phyloP scores from a whole-genome alignment of 2,113 vertebrate species.

The Cottus gobio region DNA sequence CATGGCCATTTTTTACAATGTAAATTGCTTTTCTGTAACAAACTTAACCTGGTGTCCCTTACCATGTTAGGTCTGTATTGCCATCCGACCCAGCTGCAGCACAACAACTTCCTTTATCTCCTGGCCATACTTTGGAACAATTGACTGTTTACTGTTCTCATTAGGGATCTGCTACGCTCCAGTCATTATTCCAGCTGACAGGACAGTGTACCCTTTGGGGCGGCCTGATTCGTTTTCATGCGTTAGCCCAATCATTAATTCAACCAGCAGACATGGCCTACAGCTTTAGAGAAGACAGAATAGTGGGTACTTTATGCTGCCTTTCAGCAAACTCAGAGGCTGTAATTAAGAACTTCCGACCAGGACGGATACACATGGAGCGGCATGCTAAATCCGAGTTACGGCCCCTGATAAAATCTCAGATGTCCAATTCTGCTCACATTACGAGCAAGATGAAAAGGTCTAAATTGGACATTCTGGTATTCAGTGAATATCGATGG shows the following conservation, averaged over 20 bases:
- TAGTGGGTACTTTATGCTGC: conserved; percentile 57
- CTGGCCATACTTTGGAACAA: conserved; percentile 55
- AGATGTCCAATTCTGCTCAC: conserved; percentile 7
- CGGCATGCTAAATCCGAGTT: conserved; percentile 37
- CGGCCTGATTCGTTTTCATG: conserved; percentile 70
- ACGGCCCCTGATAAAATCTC: conserved; percentile 24
- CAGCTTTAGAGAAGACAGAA: conserved; percentile 60
- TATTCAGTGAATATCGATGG: conserved; percentile 29
- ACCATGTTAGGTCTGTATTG: conserved; percentile 17
- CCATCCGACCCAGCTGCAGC: conserved; percentile 22
- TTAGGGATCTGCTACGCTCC: conserved; percentile 68
- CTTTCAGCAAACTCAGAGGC: conserved; percentile 53
- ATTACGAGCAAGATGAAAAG: conserved; percentile 16
- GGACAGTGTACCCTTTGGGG: conserved; percentile 69
- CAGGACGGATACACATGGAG: conserved; percentile 45
- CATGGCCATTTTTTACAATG: background rate
- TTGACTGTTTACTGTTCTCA: conserved; percentile 76
- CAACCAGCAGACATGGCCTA: conserved; percentile 68
- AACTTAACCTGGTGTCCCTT: conserved; percentile 15
- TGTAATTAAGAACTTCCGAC: conserved; percentile 61
- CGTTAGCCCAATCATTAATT: conserved; percentile 71
- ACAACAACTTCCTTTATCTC: conserved; percentile 46
- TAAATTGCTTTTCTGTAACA: conserved; percentile 1
- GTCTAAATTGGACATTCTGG: conserved; percentile 16
- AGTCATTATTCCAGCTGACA: conserved; percentile 80